Percentiles rank a stretch among this genome's conserved stretches.
Conservation (phyloP, 1,140 invertebrate species). For the Aphelenchoides fujianensis region DNA sequence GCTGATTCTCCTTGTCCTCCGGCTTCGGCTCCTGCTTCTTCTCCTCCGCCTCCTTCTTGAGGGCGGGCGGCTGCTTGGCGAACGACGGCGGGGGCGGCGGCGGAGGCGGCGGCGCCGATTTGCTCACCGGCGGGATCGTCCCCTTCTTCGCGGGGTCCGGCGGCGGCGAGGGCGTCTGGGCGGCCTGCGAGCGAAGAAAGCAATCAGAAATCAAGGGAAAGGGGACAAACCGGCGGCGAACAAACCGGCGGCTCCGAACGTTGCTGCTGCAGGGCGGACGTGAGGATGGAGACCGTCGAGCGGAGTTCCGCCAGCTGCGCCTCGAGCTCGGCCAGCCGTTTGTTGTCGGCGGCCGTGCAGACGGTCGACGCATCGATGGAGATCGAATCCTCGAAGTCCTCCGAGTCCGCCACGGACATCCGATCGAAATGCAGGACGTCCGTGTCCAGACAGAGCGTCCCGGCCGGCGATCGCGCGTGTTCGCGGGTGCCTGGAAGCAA, state of each 20-base stretch:
- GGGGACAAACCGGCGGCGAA: not conserved
- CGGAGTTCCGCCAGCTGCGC: conserved; percentile 12
- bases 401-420: not conserved
- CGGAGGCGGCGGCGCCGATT: not conserved
- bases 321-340: conserved; percentile 7
- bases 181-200: not conserved
- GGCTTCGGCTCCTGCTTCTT: too few species aligned
- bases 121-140: not conserved
- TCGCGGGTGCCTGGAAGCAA: not conserved
- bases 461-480: not conserved
- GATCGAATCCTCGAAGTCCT: not conserved
- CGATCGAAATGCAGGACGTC: not conserved
- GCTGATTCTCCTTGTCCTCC: not conserved
- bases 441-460: not conserved
- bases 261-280: not conserved
- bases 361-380: not conserved
- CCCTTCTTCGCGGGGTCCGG: not conserved
- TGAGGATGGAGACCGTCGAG: not conserved
- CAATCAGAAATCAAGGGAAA: too few species aligned
- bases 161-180: not conserved
- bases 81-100: not conserved
- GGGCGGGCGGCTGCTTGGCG: not conserved
- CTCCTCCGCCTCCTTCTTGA: not conserved
- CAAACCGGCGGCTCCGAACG: not conserved
- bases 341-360: conserved; percentile 3